Evolutionary conservation across 2,888 invertebrate genomes (phyloP).

Genomic region (Dynastes tityus): DNA sequence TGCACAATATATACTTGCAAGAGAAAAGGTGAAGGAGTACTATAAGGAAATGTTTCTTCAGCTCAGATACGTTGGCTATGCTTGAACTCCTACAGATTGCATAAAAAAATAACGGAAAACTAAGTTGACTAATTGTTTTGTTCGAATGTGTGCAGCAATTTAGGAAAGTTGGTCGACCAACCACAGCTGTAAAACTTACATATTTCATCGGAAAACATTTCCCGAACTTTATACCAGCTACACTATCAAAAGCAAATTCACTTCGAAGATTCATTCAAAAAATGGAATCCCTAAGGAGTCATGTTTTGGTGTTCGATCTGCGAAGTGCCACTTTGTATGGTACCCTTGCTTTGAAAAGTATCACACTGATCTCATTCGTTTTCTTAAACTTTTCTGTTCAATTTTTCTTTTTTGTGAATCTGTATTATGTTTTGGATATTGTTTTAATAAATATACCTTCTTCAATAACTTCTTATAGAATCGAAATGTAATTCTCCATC

Average conservation of each 20-base stretch:
- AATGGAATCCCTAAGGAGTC: not conserved
- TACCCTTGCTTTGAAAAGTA: not conserved
- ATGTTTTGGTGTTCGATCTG: not conserved
- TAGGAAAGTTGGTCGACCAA: not conserved
- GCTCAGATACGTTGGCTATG: not conserved
- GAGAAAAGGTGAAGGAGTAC: not conserved
- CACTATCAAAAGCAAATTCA: not conserved
- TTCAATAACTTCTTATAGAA: too few relatives aligned
- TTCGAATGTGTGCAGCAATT: not conserved
- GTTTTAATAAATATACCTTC: too few relatives aligned
- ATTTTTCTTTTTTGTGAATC: too few relatives aligned
- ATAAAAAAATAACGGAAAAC: slow-evolving; percentile 7
- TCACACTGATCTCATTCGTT: too few relatives aligned
- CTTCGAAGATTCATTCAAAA: not conserved
- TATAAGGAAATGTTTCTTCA: slow-evolving; percentile 1
- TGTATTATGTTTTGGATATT: too few relatives aligned
- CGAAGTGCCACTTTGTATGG: not conserved
- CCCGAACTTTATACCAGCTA: not conserved
- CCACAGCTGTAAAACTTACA: not conserved
- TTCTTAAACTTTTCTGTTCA: too few relatives aligned
- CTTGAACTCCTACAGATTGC: not conserved
- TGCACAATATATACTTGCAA: not conserved
- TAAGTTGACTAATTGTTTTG: not conserved
- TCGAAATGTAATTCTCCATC: too few relatives aligned
- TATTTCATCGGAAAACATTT: not conserved